A percentile compares a stretch with the other conserved stretches of the same genome.
phyloP scores from a whole-genome alignment of 1,140 invertebrate species.

The Liolophura sinensis region DNA sequence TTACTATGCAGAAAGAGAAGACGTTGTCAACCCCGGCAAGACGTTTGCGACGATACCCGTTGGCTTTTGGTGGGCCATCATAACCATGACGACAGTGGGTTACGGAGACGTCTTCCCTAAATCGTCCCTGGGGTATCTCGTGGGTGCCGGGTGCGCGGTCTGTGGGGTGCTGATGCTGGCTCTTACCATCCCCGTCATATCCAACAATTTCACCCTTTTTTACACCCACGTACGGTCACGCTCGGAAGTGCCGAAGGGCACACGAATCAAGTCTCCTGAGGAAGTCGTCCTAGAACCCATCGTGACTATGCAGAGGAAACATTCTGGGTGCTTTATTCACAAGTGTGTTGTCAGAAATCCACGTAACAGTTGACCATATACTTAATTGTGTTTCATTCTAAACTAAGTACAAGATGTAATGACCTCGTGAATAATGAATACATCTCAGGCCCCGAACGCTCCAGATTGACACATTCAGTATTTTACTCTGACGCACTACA shows the following conservation, averaged over 20 bases:
- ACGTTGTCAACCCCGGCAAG: constrained; percentile 3
- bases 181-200: constrained; percentile 30
- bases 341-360: too few relatives aligned
- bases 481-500: too few relatives aligned
- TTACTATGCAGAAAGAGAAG: constrained; percentile 35
- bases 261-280: too few relatives aligned
- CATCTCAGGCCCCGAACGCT: too few relatives aligned
- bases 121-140: constrained; percentile 19
- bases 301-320: too few relatives aligned
- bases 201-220: constrained; percentile 33
- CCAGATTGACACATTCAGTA: too few relatives aligned
- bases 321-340: too few relatives aligned
- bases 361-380: too few relatives aligned
- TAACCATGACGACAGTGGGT: constrained; percentile 97
- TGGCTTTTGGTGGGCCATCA: constrained; percentile 95
- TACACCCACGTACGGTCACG: constrained; percentile 9
- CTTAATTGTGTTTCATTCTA: too few relatives aligned
- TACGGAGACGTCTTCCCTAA: constrained; percentile 28
- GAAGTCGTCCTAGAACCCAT: too few relatives aligned
- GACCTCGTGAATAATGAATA: too few relatives aligned
- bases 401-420: too few relatives aligned
- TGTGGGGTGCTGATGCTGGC: constrained; percentile 27
- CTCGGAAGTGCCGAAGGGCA: not conserved
- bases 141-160: constrained; percentile 27
- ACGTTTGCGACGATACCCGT: constrained; percentile 76